Evolutionary conservation across 2,797 vertebrate species (phyloP), one percentile per base, ranked within the genome.

Genomic region (Arctocebus calabarensis): DNA sequence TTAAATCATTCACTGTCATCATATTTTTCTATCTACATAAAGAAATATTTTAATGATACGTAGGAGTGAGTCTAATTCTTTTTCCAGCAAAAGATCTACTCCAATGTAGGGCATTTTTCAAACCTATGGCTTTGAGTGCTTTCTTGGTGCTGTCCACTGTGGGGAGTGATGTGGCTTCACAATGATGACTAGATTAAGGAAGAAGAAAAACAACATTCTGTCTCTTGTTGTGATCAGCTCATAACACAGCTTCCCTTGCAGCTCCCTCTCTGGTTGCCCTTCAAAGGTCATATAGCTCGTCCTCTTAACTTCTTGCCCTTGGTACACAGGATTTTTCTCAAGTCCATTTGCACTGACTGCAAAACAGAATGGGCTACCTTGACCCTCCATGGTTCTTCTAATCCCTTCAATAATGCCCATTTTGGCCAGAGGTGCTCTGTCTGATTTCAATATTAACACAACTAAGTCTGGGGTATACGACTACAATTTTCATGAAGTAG

Each of bases 201-300:
- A 61, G 4, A 4, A 17, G 48, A 52, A 48, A 29, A n/a, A 25
- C n/a, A 27, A 20, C 4, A 48, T 14, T 27, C 23, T 68, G 7
- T 52, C 10, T 10, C 45, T 74, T 61, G 48, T 8, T 2, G 27
- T 0, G 27, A 17, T 57, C 16, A 34, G 10, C 22, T 52, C n/a
- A 5, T 23, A 48, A 64, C 19, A 48, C 7, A 48, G 2, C 34
- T n/a, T 91, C 48, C 12, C 7, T 43, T 12, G 4, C 29, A 57
- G 34, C 17, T 48, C 7, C 4, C 22, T 59, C 3, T 25, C 71
- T 7, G 1, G 10, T 19, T 20, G 17, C 34, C 8, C 12, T 14
- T 17, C 29, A 1, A 1, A 1, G 7, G 11, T 19, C 45, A 17
- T 3, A 6, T 2, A 5, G 3, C 11, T 20, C 12, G 10, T 81